phyloP scores from a whole-genome alignment of 2,888 invertebrate genomes.

The Cantharis rufa region DNA sequence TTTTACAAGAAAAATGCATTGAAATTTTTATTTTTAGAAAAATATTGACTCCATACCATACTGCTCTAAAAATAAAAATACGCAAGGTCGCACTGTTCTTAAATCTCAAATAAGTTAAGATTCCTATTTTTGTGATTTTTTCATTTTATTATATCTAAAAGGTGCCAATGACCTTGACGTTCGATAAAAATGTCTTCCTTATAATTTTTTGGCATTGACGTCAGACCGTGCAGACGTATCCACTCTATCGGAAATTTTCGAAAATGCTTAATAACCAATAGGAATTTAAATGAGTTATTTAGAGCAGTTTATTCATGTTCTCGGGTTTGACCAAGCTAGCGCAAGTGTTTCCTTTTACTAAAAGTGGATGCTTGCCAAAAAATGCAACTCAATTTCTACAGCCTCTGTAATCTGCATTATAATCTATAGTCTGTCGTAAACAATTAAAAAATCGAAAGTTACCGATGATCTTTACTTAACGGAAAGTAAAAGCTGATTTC shows the following conservation, averaged over 20 bases:
- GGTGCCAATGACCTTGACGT: background rate
- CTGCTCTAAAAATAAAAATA: background rate
- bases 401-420: background rate
- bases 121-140: background rate
- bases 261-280: slow-evolving; percentile 31
- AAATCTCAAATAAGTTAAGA: background rate
- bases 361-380: slow-evolving; percentile 18
- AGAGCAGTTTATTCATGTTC: slow-evolving; percentile 29
- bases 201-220: slow-evolving; percentile 13
- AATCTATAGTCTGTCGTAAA: background rate
- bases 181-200: background rate
- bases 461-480: background rate
- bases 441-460: background rate
- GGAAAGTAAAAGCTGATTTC: background rate
- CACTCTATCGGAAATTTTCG: slow-evolving; percentile 23
- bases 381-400: background rate
- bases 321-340: background rate
- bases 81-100: background rate
- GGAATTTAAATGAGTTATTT: slow-evolving; percentile 31
- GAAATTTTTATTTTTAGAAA: background rate
- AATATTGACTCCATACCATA: background rate
- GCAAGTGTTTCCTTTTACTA: slow-evolving; percentile 6
- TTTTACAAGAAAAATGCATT: background rate
- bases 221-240: slow-evolving; percentile 19
- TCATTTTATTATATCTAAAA: background rate